Conservation (phyloP, 1,140 invertebrate genomes). For the Bombus consobrinus region DNA sequence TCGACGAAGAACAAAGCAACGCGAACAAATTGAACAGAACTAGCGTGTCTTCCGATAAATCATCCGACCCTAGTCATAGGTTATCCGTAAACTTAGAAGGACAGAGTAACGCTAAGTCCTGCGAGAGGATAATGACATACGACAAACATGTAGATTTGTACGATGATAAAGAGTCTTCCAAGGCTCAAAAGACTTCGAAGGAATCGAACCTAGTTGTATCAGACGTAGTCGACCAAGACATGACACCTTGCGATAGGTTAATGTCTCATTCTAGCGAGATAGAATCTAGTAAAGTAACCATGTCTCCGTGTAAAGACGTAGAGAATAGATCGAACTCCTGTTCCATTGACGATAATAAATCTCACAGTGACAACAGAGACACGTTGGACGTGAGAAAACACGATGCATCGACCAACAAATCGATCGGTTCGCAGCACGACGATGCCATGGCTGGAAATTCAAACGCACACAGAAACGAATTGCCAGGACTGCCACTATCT, state of each 20-base stretch:
- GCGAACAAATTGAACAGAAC: constrained; percentile 61
- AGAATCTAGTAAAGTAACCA: constrained; percentile 24
- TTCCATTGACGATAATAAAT: constrained; percentile 60
- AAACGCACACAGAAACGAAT: constrained; percentile 31
- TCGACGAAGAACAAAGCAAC: constrained; percentile 66
- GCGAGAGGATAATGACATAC: constrained; percentile 69
- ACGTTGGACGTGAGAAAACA: constrained; percentile 34
- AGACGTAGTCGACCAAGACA: constrained; percentile 75
- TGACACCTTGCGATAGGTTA: constrained; percentile 76
- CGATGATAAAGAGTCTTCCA: constrained; percentile 55
- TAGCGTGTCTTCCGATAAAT: constrained; percentile 71
- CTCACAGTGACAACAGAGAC: constrained; percentile 9
- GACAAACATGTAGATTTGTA: constrained; percentile 56
- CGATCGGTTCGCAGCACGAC: constrained; percentile 25
- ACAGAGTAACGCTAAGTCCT: constrained; percentile 64
- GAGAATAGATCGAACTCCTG: constrained; percentile 57
- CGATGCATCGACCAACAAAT: constrained; percentile 29
- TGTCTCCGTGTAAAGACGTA: constrained; percentile 26
- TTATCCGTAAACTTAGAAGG: constrained; percentile 71
- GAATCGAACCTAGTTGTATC: constrained; percentile 50
- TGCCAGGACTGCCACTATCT: constrained; percentile 57
- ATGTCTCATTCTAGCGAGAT: constrained; percentile 65
- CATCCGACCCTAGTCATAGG: constrained; percentile 77
- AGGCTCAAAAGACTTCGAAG: constrained; percentile 51
- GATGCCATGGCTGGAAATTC: constrained; percentile 13